These are phyloP conservation scores for Tenthredo amoena DNA, from an alignment of 2,888 invertebrate genomes.

Conservation along the genomic window DNA sequence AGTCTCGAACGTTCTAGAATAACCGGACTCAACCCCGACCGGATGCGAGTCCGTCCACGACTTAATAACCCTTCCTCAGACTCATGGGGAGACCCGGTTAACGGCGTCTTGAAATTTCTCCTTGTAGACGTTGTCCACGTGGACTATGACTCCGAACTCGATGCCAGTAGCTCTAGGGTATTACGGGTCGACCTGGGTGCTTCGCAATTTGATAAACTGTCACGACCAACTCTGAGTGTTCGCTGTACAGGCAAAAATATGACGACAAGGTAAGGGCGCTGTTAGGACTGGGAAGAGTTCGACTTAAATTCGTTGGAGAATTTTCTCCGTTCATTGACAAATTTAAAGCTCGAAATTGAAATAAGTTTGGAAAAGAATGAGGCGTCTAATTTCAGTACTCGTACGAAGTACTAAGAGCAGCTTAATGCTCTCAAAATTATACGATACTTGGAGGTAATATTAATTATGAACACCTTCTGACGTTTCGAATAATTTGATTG, in stretches of 20 bases:
- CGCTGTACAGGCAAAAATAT: background rate
- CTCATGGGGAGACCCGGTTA: background rate
- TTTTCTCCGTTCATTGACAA: background rate
- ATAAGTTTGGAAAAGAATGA: background rate
- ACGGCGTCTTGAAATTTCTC: constrained; percentile 24
- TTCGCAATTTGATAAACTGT: constrained; percentile 74
- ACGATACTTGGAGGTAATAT: constrained; percentile 1
- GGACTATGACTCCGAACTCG: background rate
- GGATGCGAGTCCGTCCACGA: constrained; percentile 12
- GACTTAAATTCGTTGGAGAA: background rate
- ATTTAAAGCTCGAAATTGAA: background rate
- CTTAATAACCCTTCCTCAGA: constrained; percentile 44
- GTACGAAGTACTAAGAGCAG: background rate
- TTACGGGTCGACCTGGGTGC: constrained; percentile 58
- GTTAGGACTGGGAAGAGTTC: background rate
- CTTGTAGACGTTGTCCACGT: constrained; percentile 1
- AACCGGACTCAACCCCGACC: constrained; percentile 8
- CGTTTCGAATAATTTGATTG: background rate
- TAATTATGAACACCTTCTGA: background rate
- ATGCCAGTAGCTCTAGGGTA: background rate
- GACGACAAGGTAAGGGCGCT: background rate
- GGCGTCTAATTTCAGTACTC: background rate
- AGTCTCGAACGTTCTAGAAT: constrained; percentile 23
- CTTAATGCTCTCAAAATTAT: background rate
- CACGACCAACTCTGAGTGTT: constrained; percentile 58